Percentiles rank a stretch among this genome's conserved stretches.
Evolutionary conservation across 2,113 vertebrate species (phyloP).

Genomic region (Nerophis ophidion): DNA sequence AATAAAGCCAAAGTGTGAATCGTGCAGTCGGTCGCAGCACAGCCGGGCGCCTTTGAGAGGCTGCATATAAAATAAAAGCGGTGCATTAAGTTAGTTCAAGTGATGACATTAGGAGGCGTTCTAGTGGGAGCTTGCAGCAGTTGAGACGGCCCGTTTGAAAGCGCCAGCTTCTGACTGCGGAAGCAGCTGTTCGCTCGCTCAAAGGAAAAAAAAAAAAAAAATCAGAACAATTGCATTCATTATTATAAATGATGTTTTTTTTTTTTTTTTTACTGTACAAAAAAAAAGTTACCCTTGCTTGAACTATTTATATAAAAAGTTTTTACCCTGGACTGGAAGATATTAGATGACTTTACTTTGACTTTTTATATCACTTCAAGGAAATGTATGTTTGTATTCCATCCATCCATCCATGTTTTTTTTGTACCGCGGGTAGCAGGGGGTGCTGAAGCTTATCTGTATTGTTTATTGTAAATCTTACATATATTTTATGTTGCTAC

Average conservation of each 20-base stretch:
- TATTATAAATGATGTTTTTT: not conserved
- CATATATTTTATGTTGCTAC: too few species aligned
- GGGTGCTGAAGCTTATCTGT: too few species aligned
- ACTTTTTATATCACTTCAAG: not conserved
- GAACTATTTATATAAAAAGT: not conserved
- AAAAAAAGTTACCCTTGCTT: too few species aligned
- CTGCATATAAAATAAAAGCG: constrained; percentile 8
- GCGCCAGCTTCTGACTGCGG: not conserved
- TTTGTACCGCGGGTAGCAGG: too few species aligned
- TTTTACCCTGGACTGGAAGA: not conserved
- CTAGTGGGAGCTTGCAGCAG: not conserved
- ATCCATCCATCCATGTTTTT: too few species aligned
- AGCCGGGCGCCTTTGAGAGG: not conserved
- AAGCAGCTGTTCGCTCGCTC: not conserved
- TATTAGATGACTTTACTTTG: not conserved
- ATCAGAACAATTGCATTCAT: not conserved
- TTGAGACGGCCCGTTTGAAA: not conserved
- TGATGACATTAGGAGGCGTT: constrained; percentile 8
- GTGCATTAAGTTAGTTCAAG: constrained; percentile 4
- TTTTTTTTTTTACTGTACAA: too few species aligned
- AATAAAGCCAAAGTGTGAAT: too few species aligned
- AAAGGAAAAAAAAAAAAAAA: not conserved
- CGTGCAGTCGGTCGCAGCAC: not conserved
- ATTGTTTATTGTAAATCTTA: too few species aligned
- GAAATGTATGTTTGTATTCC: not conserved